phyloP scores from a whole-genome alignment of 2,888 invertebrate genomes.

The Omphaloscelis lunosa region DNA sequence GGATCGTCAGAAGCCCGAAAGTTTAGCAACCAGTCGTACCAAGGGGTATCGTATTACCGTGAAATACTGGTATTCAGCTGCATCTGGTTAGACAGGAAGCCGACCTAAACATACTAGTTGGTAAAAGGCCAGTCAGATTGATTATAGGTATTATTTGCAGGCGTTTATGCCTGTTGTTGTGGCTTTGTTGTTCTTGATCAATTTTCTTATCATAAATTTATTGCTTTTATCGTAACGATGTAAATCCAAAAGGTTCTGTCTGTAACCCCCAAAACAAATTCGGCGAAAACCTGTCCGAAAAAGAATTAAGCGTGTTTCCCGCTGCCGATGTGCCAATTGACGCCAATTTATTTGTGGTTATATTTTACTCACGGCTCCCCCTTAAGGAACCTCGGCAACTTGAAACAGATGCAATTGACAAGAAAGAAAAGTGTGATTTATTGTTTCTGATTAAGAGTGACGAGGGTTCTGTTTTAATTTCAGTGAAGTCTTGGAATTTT shows the following conservation, averaged over 20 bases:
- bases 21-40: too few species aligned
- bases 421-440: conserved; percentile 58
- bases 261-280: conserved; percentile 3
- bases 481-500: conserved; percentile 13
- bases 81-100: too few species aligned
- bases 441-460: conserved; percentile 58
- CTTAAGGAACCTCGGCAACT: conserved; percentile 38
- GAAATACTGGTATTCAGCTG: too few species aligned
- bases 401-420: conserved; percentile 60
- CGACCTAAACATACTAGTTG: too few species aligned
- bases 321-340: conserved; percentile 32
- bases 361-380: conserved; percentile 55
- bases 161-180: not conserved
- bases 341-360: conserved; percentile 54
- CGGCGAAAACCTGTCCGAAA: not conserved
- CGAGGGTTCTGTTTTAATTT: conserved; percentile 52
- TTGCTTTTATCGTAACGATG: not conserved
- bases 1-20: too few species aligned
- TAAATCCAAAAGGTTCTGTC: not conserved
- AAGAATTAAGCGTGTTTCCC: conserved; percentile 32
- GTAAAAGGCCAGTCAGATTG: too few species aligned
- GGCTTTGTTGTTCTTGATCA: not conserved
- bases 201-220: not conserved
- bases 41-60: too few species aligned
- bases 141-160: not conserved